A percentile compares a stretch with the other conserved stretches of the same genome.
phyloP scores from a whole-genome alignment of 2,113 vertebrate genomes.

The Oenanthe melanoleuca region DNA sequence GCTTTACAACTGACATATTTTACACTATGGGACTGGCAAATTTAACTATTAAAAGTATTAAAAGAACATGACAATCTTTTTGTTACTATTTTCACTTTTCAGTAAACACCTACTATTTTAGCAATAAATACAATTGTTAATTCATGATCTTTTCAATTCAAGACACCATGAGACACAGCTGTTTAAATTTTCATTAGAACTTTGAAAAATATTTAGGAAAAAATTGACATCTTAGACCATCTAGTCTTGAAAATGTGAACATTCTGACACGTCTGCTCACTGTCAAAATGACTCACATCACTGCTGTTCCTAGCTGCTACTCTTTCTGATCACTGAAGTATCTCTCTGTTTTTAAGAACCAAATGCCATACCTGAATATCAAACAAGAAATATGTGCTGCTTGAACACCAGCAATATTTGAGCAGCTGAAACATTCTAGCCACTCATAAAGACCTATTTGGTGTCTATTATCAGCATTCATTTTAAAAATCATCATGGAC shows the following conservation, averaged over 20 bases:
- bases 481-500: background rate
- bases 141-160: slow-evolving; percentile 46
- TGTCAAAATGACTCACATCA: slow-evolving; percentile 26
- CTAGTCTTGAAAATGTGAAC: slow-evolving; percentile 55
- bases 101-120: slow-evolving; percentile 25
- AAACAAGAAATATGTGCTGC: background rate
- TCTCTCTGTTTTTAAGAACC: background rate
- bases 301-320: slow-evolving; percentile 6
- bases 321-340: background rate
- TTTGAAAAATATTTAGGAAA: slow-evolving; percentile 63
- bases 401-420: background rate
- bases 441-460: background rate
- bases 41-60: background rate
- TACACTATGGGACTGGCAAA: background rate
- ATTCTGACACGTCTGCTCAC: slow-evolving; percentile 38
- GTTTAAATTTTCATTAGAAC: slow-evolving; percentile 54
- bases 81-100: slow-evolving; percentile 4
- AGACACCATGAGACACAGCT: background rate
- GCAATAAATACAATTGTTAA: slow-evolving; percentile 43
- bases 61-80: background rate
- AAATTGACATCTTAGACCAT: slow-evolving; percentile 29
- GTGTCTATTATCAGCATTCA: background rate
- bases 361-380: background rate
- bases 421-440: background rate
- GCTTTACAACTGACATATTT: background rate